These are phyloP conservation scores for Melanotaenia pygmaea DNA, from an alignment of 2,797 vertebrate genomes.

Conservation along the genomic window DNA sequence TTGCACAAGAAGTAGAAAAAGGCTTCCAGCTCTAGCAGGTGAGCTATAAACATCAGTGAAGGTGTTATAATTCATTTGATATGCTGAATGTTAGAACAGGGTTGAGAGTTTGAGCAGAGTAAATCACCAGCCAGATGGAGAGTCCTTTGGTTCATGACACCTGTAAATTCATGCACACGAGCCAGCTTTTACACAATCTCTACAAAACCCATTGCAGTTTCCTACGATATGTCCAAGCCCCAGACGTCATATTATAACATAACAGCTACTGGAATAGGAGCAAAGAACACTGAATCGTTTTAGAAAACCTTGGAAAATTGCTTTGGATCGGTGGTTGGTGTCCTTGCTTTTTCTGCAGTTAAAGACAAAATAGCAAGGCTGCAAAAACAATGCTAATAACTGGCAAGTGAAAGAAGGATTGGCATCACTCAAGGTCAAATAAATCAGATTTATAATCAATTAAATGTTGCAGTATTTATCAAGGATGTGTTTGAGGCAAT, in stretches of 20 bases:
- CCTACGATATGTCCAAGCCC: background rate
- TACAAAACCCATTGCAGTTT: conserved; percentile 6
- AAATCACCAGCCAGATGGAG: conserved; percentile 40
- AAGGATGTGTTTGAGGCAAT: background rate
- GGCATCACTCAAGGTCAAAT: conserved; percentile 12
- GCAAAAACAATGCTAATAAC: conserved; percentile 18
- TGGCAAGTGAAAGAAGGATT: conserved; percentile 8
- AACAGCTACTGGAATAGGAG: conserved; percentile 10
- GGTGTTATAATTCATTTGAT: conserved; percentile 65
- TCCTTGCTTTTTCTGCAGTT: background rate
- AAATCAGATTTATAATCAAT: background rate
- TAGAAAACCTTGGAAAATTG: background rate
- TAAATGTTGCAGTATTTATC: conserved; percentile 14
- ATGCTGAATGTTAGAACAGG: conserved; percentile 47
- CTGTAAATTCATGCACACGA: conserved; percentile 8
- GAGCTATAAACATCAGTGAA: conserved; percentile 55
- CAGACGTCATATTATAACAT: background rate
- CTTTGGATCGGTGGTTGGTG: background rate
- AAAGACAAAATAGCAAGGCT: background rate
- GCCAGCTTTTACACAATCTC: conserved; percentile 16
- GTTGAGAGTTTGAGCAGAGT: conserved; percentile 41
- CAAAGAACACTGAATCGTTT: conserved; percentile 1
- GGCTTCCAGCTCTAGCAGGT: conserved; percentile 54
- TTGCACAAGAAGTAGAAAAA: conserved; percentile 58
- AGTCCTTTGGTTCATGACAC: conserved; percentile 25